Conservation (phyloP, 1,140 invertebrate species). For the Venturia canescens region DNA sequence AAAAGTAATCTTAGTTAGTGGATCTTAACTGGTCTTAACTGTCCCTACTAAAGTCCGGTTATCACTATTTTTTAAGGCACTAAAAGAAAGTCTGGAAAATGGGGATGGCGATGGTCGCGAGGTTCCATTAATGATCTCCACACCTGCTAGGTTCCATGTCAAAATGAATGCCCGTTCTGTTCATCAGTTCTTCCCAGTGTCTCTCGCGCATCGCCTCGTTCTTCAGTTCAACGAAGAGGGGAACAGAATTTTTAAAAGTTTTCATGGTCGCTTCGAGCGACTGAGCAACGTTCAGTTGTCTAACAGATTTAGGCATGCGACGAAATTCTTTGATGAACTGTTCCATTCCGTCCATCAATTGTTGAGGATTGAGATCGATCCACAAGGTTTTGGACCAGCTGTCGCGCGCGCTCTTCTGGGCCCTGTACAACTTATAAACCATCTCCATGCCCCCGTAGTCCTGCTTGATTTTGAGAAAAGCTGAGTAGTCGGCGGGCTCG, state of each 20-base stretch:
- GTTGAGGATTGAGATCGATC: slow-evolving; percentile 90
- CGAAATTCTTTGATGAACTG: slow-evolving; percentile 88
- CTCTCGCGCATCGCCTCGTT: slow-evolving; percentile 92
- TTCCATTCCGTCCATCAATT: slow-evolving; percentile 91
- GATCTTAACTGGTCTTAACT: neutral
- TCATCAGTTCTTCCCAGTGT: slow-evolving; percentile 93
- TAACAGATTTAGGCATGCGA: slow-evolving; percentile 79
- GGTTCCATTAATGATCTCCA: slow-evolving; percentile 49
- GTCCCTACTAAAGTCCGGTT: slow-evolving; percentile 14
- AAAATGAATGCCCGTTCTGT: slow-evolving; percentile 89
- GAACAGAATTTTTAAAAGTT: slow-evolving; percentile 91
- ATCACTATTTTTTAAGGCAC: neutral
- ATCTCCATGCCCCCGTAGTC: slow-evolving; percentile 86
- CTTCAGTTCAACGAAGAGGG: slow-evolving; percentile 93
- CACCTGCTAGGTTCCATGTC: slow-evolving; percentile 89
- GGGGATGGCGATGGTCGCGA: neutral
- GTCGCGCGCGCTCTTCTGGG: slow-evolving; percentile 86
- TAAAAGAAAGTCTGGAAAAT: neutral
- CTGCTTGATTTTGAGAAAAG: slow-evolving; percentile 83
- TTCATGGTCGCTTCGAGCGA: slow-evolving; percentile 90
- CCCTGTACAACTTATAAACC: slow-evolving; percentile 87
- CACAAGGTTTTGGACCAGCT: slow-evolving; percentile 91
- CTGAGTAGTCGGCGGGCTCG: slow-evolving; percentile 87
- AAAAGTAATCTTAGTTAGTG: neutral
- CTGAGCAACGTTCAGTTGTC: slow-evolving; percentile 79